phyloP scores from a whole-genome alignment of 2,113 vertebrate genomes.

The Carassius auratus region DNA sequence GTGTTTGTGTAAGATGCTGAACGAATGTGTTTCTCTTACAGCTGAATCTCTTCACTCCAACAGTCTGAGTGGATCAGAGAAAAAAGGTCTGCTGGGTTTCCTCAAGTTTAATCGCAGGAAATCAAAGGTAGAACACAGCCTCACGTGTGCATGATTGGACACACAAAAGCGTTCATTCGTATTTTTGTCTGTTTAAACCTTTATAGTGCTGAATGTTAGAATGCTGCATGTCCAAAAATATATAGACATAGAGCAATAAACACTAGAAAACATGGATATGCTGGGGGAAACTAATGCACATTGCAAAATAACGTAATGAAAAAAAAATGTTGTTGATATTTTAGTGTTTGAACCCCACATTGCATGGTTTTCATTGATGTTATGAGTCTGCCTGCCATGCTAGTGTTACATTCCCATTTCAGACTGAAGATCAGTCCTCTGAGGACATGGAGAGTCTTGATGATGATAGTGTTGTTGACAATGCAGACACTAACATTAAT shows the following conservation, averaged over 20 bases:
- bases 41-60: conserved; percentile 79
- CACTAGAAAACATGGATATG: neutral
- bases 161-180: neutral
- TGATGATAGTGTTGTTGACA: conserved; percentile 65
- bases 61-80: conserved; percentile 77
- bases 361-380: conserved; percentile 54
- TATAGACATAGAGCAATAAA: neutral
- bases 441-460: conserved; percentile 70
- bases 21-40: conserved; percentile 42
- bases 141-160: neutral
- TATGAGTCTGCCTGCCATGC: conserved; percentile 62
- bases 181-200: neutral
- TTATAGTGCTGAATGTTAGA: conserved; percentile 24
- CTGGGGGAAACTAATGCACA: neutral
- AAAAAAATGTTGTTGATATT: neutral
- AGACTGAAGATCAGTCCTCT: conserved; percentile 68
- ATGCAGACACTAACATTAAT: conserved; percentile 61
- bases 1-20: neutral
- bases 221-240: neutral
- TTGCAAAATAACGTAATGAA: neutral
- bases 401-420: conserved; percentile 69
- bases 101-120: conserved; percentile 83
- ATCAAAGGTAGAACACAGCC: conserved; percentile 79
- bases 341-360: neutral
- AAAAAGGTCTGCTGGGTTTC: conserved; percentile 86